These are phyloP conservation scores for Cephus runcator DNA, from an alignment of 2,888 invertebrate genomes.

Conservation along the genomic window DNA sequence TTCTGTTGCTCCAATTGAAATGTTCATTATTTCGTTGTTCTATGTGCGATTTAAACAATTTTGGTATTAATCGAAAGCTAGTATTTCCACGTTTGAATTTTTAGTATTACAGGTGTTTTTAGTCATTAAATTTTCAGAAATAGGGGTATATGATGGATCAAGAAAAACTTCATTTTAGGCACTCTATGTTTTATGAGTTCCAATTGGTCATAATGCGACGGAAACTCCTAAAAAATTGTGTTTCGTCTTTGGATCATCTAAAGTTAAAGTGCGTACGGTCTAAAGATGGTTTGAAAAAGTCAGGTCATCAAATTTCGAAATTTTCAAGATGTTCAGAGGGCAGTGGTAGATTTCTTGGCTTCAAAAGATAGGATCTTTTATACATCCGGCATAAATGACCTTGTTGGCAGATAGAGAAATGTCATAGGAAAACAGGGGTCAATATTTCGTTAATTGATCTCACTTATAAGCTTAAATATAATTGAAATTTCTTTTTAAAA, in stretches of 20 bases:
- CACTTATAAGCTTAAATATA: too few species aligned
- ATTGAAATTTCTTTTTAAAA: too few species aligned
- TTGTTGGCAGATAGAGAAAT: constrained; percentile 9
- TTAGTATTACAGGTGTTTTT: constrained; percentile 5
- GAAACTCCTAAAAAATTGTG: background rate
- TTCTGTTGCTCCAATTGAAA: background rate
- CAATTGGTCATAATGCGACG: background rate
- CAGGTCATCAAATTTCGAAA: constrained; percentile 1
- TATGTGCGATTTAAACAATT: background rate
- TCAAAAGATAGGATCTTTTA: background rate
- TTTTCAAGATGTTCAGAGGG: background rate
- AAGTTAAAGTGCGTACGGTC: constrained; percentile 13
- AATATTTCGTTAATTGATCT: too few species aligned
- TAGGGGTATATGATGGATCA: background rate
- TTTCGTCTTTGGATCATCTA: constrained; percentile 14
- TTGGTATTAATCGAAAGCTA: constrained; percentile 13
- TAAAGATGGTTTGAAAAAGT: constrained; percentile 6
- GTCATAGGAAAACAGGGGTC: constrained; percentile 9
- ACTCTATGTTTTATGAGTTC: background rate
- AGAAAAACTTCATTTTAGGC: background rate
- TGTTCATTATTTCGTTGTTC: background rate
- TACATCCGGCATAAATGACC: constrained; percentile 3
- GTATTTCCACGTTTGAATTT: constrained; percentile 10
- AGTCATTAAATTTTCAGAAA: background rate
- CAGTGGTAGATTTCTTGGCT: background rate